Conservation (phyloP, 2,113 vertebrate species). For the Zosterops pallidus region DNA sequence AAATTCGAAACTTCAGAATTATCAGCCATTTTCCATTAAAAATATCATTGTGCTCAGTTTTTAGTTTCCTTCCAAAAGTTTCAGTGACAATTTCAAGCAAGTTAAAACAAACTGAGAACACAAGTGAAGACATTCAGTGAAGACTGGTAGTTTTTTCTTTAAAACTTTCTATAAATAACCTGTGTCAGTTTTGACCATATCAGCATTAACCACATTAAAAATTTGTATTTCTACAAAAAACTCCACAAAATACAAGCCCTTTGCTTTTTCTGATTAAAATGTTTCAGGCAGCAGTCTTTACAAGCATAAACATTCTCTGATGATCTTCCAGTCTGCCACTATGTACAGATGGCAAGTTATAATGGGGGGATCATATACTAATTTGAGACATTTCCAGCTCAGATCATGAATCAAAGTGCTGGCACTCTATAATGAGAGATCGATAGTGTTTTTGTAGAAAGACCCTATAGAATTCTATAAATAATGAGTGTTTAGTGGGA, state of each 20-base stretch:
- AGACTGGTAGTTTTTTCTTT: not conserved
- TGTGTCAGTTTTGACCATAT: not conserved
- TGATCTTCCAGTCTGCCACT: not conserved
- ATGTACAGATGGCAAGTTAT: not conserved
- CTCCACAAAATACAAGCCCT: too few species aligned
- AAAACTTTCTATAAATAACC: not conserved
- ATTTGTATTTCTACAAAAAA: not conserved
- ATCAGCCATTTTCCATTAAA: not conserved
- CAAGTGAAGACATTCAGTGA: not conserved
- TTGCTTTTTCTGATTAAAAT: not conserved
- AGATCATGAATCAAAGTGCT: slow-evolving; percentile 51
- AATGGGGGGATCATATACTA: not conserved
- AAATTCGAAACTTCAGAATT: not conserved
- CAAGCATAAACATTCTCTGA: not conserved
- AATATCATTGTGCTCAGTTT: fast-evolving
- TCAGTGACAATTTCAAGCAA: not conserved
- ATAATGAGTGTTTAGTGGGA: slow-evolving; percentile 63
- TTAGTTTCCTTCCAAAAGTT: not conserved
- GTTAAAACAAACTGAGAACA: not conserved
- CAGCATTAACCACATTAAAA: not conserved
- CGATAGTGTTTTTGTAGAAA: slow-evolving; percentile 41
- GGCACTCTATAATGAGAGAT: slow-evolving; percentile 54
- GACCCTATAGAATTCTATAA: slow-evolving; percentile 63
- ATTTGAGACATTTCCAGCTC: slow-evolving; percentile 27
- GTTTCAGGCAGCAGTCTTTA: not conserved